Base-by-base conservation (phyloP, 2,113 vertebrate species). In the Actenoides hombroni region DNA sequence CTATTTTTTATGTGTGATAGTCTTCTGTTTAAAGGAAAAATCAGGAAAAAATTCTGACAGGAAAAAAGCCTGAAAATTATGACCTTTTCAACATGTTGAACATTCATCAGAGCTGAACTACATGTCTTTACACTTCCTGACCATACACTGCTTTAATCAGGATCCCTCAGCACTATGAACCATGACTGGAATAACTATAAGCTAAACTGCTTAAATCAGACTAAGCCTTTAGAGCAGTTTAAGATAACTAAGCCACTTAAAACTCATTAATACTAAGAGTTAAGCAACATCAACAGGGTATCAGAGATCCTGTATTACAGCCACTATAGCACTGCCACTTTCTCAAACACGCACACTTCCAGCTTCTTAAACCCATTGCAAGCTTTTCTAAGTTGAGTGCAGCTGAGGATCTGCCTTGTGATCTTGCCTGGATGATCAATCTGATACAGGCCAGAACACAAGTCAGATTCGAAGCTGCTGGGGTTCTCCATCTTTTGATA, bases 201-300 rank as follows among this genome's bases (percentile, higher is more conserved):
- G 24, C 74, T 95, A 85, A 94, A 89, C 57, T 53, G 65, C 44
- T 89, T 82, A 61, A 76, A 82, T 53, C 16, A 69, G 16, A 44
- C 35, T 53, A 91, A 92, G 44, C 40, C 48, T 80, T 82, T 61
- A 80, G 70, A 94, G 70, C 29, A 89, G 48, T 92, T 87, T 85
- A 76, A 91, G 86, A 79, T 83, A 95, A 91, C 54, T 65, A 94
- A 94, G 48, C 59, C 31, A 44, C 60, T 90, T 94, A 16, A 84
- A 86, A 89, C 24, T 95, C 74, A 46, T 67, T 86, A 64, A 70
- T 60, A 73, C 20, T 87, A 75, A 78, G 76, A 92, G 24, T 61
- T 87, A 94, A 94, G n/a, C 53, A 92, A 85, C 63, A 69, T 75
- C 48, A 82, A 71, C 37, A 73, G 57, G 9, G 4, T 85, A 79